Percentiles rank a stretch among this genome's conserved stretches.
These are phyloP conservation scores for Cheilosia vernalis DNA, from an alignment of 2,888 invertebrate species.

Conservation along the genomic window DNA sequence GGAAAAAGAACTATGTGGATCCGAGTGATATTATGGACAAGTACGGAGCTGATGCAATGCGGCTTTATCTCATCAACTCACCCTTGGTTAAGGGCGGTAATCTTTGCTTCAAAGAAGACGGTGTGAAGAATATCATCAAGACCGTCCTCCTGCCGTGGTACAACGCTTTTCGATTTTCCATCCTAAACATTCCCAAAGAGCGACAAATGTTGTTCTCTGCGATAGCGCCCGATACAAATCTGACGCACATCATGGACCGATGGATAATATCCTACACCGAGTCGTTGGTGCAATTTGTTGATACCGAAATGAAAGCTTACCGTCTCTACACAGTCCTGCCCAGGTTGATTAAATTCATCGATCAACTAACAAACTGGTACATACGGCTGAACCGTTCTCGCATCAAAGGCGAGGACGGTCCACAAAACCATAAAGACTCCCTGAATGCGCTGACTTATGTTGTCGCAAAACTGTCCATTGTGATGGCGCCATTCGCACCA, in stretches of 20 bases:
- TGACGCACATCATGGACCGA: slow-evolving; percentile 90
- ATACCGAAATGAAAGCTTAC: slow-evolving; percentile 95
- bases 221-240: slow-evolving; percentile 84
- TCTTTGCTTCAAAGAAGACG: slow-evolving; percentile 96
- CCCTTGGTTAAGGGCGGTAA: slow-evolving; percentile 97
- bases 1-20: slow-evolving; percentile 98
- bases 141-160: slow-evolving; percentile 98
- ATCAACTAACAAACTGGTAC: slow-evolving; percentile 98
- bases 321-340: slow-evolving; percentile 96
- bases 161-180: slow-evolving; percentile 83
- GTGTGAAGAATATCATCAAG: slow-evolving; percentile 95
- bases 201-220: slow-evolving; percentile 76
- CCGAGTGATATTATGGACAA: slow-evolving; percentile 92
- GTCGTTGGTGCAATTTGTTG: slow-evolving; percentile 92
- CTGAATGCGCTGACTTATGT: slow-evolving; percentile 46
- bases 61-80: slow-evolving; percentile 96
- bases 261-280: slow-evolving; percentile 98
- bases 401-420: slow-evolving; percentile 86
- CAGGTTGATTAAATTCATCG: slow-evolving; percentile 94
- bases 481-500: slow-evolving; percentile 98
- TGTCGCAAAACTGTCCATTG: slow-evolving; percentile 80
- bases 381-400: slow-evolving; percentile 96
- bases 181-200: slow-evolving; percentile 20
- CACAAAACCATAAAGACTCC: neutral
- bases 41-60: slow-evolving; percentile 96